phyloP scores from a whole-genome alignment of 2,888 invertebrate species.

The Trisateles emortualis region DNA sequence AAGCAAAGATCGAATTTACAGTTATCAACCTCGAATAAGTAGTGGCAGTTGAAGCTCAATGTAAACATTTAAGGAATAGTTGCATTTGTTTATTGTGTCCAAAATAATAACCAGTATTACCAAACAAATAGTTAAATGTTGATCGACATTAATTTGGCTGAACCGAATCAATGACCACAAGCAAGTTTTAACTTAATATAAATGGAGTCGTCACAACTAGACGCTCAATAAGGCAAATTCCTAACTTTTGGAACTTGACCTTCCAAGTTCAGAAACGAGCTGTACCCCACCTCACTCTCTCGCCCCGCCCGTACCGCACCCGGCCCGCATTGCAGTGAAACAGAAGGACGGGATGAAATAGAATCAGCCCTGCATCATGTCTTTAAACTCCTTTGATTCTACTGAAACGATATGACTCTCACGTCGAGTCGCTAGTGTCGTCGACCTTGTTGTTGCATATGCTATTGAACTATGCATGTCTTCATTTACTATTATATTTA shows the following conservation, averaged over 20 bases:
- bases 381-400: constrained; percentile 53
- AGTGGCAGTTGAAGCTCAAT: background rate
- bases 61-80: constrained; percentile 1
- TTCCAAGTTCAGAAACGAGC: constrained; percentile 75
- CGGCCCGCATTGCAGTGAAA: constrained; percentile 82
- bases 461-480: constrained; percentile 45
- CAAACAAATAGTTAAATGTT: constrained; percentile 37
- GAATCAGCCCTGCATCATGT: constrained; percentile 57
- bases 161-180: constrained; percentile 18
- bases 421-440: constrained; percentile 42
- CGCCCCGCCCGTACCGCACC: constrained; percentile 55
- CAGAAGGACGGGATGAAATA: constrained; percentile 70
- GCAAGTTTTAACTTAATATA: constrained; percentile 27
- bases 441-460: constrained; percentile 46
- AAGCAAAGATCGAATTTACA: constrained; percentile 15
- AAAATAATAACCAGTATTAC: constrained; percentile 5
- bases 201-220: constrained; percentile 57
- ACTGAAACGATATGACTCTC: constrained; percentile 42
- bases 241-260: constrained; percentile 77
- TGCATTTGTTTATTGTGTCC: background rate
- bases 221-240: constrained; percentile 66
- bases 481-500: constrained; percentile 37
- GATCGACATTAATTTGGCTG: constrained; percentile 8
- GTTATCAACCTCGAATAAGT: background rate
- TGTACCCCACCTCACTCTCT: constrained; percentile 53